Evolutionary conservation across 2,113 vertebrate genomes (phyloP).

Genomic region (Tursiops truncatus): DNA sequence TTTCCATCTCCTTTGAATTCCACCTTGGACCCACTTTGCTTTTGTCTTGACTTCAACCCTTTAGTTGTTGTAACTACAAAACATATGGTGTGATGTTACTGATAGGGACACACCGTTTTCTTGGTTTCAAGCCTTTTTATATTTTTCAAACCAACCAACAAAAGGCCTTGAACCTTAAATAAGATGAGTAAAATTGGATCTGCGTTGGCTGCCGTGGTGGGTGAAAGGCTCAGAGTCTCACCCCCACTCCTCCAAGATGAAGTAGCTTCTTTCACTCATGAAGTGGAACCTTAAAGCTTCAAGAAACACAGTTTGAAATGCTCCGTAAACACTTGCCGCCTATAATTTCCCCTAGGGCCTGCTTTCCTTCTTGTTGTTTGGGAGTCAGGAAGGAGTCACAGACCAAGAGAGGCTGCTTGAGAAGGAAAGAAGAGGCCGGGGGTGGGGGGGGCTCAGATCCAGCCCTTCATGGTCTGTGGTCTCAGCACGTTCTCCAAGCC

Average conservation of each 20-base stretch:
- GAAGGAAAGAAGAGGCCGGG: neutral
- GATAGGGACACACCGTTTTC: neutral
- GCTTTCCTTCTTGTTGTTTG: neutral
- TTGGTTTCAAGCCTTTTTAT: neutral
- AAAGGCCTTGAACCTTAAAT: neutral
- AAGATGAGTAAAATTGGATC: neutral
- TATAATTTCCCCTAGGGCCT: neutral
- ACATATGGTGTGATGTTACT: neutral
- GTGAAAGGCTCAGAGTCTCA: neutral
- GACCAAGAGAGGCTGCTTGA: neutral
- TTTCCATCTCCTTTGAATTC: conserved; percentile 50
- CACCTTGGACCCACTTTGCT: neutral
- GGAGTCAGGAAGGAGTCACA: neutral
- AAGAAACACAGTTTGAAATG: neutral
- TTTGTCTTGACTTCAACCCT: conserved; percentile 10
- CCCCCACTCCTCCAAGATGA: neutral
- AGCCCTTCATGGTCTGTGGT: neutral
- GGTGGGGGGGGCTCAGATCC: no score
- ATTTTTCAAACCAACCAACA: neutral
- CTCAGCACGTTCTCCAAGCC: neutral
- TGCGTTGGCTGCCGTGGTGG: neutral
- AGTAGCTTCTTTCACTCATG: neutral
- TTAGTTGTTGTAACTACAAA: neutral
- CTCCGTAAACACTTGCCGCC: neutral
- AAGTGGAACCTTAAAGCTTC: neutral